A percentile compares a stretch with the other conserved stretches of the same genome.
phyloP scores from a whole-genome alignment of 2,888 invertebrate species.

The Molanna angustata region DNA sequence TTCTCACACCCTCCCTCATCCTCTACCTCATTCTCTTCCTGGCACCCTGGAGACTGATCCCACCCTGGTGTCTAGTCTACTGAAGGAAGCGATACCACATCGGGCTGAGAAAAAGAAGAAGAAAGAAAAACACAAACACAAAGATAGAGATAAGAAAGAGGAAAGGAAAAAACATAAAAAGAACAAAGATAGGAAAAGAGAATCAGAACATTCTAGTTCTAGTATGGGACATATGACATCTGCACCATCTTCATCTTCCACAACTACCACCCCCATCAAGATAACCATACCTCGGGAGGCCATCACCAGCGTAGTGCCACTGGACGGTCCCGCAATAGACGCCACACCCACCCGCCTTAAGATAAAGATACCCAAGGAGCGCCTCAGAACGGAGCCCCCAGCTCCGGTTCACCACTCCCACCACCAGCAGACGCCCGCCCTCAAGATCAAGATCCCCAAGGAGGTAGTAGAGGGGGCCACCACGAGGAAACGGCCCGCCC shows the following conservation, averaged over 20 bases:
- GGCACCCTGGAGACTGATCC: constrained; percentile 73
- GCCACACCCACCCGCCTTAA: constrained; percentile 60
- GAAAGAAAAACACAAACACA: constrained; percentile 78
- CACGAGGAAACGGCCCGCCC: constrained; percentile 42
- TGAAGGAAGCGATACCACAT: constrained; percentile 62
- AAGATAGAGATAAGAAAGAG: constrained; percentile 69
- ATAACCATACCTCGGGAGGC: constrained; percentile 52
- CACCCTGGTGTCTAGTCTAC: constrained; percentile 64
- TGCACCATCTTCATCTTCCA: constrained; percentile 10
- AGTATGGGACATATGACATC: constrained; percentile 37
- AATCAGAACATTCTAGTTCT: constrained; percentile 41
- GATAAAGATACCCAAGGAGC: constrained; percentile 79
- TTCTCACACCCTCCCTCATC: constrained; percentile 16
- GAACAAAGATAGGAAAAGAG: constrained; percentile 45
- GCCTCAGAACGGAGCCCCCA: constrained; percentile 56
- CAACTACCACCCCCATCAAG: constrained; percentile 28
- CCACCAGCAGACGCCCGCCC: constrained; percentile 39
- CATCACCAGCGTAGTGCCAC: constrained; percentile 12
- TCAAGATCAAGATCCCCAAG: constrained; percentile 80
- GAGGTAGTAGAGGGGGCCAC: constrained; percentile 62
- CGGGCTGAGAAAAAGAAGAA: constrained; percentile 71
- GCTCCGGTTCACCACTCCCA: constrained; percentile 35
- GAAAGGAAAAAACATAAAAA: constrained; percentile 72
- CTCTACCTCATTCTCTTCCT: constrained; percentile 23
- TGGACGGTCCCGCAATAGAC: constrained; percentile 29